Conservation (phyloP, 2,888 invertebrate genomes). For the Luperina testacea region DNA sequence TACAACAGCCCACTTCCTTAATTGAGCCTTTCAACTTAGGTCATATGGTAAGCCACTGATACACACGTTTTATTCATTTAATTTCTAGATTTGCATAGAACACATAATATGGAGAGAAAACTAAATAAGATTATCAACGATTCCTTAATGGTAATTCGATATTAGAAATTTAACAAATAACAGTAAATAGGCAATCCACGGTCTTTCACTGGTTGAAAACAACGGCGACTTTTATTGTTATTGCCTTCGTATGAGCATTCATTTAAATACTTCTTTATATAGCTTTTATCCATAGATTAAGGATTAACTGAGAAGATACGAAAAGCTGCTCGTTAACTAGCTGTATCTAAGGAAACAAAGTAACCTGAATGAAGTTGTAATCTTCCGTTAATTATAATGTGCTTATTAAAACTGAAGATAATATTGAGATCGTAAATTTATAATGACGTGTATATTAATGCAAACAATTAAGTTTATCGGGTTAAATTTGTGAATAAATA, state of each 20-base stretch:
- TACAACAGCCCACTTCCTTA: slow-evolving; percentile 58
- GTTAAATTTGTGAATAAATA: slow-evolving; percentile 72
- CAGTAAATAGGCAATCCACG: slow-evolving; percentile 53
- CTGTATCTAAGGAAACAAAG: slow-evolving; percentile 42
- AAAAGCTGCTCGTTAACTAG: slow-evolving; percentile 25
- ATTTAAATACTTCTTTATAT: slow-evolving; percentile 42
- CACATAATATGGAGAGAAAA: slow-evolving; percentile 47
- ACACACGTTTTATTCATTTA: slow-evolving; percentile 38
- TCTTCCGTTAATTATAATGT: slow-evolving; percentile 40
- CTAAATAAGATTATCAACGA: slow-evolving; percentile 41
- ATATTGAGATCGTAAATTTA: slow-evolving; percentile 38
- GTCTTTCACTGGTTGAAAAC: slow-evolving; percentile 45
- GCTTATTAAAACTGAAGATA: slow-evolving; percentile 41
- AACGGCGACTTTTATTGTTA: slow-evolving; percentile 55
- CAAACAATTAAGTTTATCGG: slow-evolving; percentile 57
- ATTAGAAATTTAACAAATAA: slow-evolving; percentile 58
- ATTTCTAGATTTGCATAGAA: slow-evolving; percentile 38
- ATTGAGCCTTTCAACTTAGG: slow-evolving; percentile 55
- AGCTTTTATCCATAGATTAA: slow-evolving; percentile 39
- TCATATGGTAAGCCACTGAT: slow-evolving; percentile 53
- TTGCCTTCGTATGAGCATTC: slow-evolving; percentile 38
- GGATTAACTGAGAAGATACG: slow-evolving; percentile 33
- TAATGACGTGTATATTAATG: slow-evolving; percentile 45
- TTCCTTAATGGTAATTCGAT: slow-evolving; percentile 41
- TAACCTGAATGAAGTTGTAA: slow-evolving; percentile 43